Conservation (phyloP, 2,113 vertebrate genomes). For the Leptodactylus fuscus region DNA sequence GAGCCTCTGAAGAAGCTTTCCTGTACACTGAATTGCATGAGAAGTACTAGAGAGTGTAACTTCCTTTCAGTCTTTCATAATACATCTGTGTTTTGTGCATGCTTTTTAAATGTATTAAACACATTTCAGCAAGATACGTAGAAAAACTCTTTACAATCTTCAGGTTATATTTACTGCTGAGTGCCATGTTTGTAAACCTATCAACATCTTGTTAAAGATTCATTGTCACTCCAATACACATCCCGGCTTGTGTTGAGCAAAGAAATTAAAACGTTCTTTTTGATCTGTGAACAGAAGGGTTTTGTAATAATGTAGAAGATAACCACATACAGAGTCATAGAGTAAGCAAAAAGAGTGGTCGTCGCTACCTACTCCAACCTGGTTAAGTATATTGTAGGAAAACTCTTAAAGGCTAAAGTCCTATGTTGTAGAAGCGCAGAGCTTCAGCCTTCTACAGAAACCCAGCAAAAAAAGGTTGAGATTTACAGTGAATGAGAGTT, state of each 20-base stretch:
- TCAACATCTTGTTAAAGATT: conserved; percentile 6
- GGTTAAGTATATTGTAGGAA: too few species aligned
- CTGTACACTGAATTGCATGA: background rate
- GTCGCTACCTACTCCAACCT: background rate
- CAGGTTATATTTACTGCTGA: background rate
- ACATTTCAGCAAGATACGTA: background rate
- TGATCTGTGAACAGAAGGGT: conserved; percentile 13
- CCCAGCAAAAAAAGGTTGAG: too few species aligned
- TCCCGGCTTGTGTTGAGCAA: conserved; percentile 7
- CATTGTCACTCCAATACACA: background rate
- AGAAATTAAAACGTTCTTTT: background rate
- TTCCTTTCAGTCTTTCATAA: background rate
- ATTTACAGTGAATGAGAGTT: too few species aligned
- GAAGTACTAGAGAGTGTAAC: background rate
- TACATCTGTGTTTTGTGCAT: background rate
- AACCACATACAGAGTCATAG: conserved; percentile 9
- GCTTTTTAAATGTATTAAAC: background rate
- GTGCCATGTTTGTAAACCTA: background rate
- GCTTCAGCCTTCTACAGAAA: too few species aligned
- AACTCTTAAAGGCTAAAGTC: too few species aligned
- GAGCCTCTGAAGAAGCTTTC: background rate
- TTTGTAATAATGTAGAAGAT: conserved; percentile 20
- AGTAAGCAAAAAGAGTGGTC: conserved; percentile 1
- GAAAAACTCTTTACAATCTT: background rate
- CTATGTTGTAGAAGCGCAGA: too few species aligned